Conservation (phyloP, 2,113 vertebrate species). For the Otis tarda region DNA sequence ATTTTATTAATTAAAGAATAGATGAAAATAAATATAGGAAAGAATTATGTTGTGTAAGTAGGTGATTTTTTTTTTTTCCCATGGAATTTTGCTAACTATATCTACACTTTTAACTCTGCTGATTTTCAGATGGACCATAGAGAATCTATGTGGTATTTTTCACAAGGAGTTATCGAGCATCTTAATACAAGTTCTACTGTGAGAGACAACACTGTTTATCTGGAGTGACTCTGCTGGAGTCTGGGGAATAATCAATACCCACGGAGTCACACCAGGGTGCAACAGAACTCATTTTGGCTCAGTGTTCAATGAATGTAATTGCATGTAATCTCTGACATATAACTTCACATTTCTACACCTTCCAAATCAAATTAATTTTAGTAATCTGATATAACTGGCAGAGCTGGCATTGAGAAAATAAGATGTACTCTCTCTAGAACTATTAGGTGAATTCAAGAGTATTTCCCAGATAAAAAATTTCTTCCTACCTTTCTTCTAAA, state of each 20-base stretch:
- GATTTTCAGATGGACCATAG: neutral
- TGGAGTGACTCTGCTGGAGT: neutral
- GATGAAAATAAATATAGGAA: neutral
- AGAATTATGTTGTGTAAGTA: neutral
- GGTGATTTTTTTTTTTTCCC: neutral
- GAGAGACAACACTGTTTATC: neutral
- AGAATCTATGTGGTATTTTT: neutral
- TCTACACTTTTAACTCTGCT: neutral
- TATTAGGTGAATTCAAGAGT: neutral
- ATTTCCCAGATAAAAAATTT: neutral
- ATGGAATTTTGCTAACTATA: neutral
- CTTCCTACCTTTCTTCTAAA: slow-evolving; percentile 81
- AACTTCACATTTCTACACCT: neutral
- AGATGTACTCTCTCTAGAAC: neutral
- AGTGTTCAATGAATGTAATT: neutral
- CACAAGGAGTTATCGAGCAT: neutral
- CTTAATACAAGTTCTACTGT: neutral
- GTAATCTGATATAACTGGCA: neutral
- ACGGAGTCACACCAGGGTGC: neutral
- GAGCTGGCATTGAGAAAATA: neutral
- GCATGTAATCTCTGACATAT: neutral
- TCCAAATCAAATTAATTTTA: neutral
- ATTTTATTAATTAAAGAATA: neutral
- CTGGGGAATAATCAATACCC: neutral
- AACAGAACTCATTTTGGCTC: neutral